A percentile compares a stretch with the other conserved stretches of the same genome.
These are phyloP conservation scores for Hermaeophaga mercurialis DNA, from an alignment of 2,888 invertebrate genomes.

Conservation along the genomic window DNA sequence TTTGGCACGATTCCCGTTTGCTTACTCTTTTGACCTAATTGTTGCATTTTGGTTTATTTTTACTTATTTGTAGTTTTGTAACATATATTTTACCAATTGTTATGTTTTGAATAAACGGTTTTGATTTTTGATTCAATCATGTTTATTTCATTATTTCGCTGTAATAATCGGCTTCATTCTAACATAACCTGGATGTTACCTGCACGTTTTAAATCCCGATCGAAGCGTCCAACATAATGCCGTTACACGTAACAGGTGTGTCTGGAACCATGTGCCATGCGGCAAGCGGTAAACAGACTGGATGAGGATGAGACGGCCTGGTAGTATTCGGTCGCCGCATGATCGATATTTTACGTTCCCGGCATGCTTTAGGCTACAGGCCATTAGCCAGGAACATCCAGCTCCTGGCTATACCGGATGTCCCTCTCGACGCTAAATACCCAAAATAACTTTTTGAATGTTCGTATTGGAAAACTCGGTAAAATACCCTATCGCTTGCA, in stretches of 20 bases:
- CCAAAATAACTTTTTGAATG: too few species aligned
- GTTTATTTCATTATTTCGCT: conserved; percentile 5
- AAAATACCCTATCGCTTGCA: too few species aligned
- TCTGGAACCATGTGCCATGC: conserved; percentile 30
- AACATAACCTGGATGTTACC: conserved; percentile 12
- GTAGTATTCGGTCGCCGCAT: neutral
- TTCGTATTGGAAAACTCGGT: too few species aligned
- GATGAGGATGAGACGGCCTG: conserved; percentile 1
- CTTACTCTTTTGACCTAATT: conserved; percentile 27
- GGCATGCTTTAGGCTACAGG: neutral
- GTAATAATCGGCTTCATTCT: conserved; percentile 2
- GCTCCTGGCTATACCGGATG: too few species aligned
- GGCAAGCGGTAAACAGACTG: conserved; percentile 16
- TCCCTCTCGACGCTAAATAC: too few species aligned
- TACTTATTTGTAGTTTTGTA: conserved; percentile 21
- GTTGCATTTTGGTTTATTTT: conserved; percentile 33
- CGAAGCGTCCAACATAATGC: neutral
- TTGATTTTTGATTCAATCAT: conserved; percentile 26
- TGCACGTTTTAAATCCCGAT: conserved; percentile 21
- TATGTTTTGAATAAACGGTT: conserved; percentile 30
- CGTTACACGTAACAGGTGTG: conserved; percentile 38
- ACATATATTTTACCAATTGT: conserved; percentile 27
- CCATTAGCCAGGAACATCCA: neutral
- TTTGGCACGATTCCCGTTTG: conserved; percentile 36
- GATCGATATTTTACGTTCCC: conserved; percentile 2